Evolutionary conservation across 2,888 invertebrate species (phyloP).

Genomic region (Camponotus fellah): DNA sequence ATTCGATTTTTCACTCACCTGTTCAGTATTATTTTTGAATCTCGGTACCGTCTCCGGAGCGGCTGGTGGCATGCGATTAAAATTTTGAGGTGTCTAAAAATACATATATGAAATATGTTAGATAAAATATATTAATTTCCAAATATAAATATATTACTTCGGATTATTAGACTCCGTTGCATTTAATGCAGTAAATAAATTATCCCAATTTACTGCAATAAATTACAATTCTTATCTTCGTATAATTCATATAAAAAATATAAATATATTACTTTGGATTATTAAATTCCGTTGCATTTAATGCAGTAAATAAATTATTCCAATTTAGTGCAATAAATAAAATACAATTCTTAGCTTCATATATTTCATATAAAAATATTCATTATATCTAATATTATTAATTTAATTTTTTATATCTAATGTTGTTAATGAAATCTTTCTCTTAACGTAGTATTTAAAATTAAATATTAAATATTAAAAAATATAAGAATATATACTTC

Average conservation of each 20-base stretch:
- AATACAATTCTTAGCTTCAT: neutral
- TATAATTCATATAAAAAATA: neutral
- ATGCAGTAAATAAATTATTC: neutral
- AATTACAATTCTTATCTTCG: neutral
- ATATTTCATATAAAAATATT: neutral
- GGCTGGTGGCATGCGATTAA: slow-evolving; percentile 73
- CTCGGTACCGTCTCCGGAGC: slow-evolving; percentile 75
- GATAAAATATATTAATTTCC: neutral
- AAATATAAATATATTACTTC: neutral
- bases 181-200: neutral
- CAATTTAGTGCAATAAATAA: neutral
- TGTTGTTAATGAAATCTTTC: neutral
- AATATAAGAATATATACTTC: slow-evolving; percentile 47
- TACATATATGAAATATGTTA: neutral
- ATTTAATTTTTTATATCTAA: neutral
- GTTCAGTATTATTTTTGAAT: slow-evolving; percentile 61
- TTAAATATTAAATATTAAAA: neutral
- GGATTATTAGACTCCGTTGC: neutral
- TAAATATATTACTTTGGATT: neutral
- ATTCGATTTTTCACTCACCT: slow-evolving; percentile 47
- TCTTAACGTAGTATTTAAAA: neutral
- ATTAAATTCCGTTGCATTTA: neutral
- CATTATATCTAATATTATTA: neutral
- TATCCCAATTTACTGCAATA: neutral
- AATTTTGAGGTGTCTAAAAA: slow-evolving; percentile 61